These are phyloP conservation scores for Prorops nasuta DNA, from an alignment of 1,140 invertebrate species.

Conservation along the genomic window DNA sequence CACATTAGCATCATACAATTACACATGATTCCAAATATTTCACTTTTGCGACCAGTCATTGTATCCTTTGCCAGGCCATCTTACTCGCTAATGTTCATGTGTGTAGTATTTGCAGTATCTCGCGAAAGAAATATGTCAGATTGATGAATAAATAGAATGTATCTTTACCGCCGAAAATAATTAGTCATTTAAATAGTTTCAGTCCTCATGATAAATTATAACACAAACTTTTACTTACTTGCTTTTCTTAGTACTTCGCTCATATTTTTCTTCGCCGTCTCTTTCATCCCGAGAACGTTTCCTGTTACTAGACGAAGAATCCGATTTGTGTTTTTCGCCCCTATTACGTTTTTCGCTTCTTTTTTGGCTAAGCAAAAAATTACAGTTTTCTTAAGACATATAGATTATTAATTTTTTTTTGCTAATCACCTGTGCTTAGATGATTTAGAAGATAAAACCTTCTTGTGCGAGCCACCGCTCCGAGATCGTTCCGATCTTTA, in stretches of 20 bases:
- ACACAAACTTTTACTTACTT: slow-evolving; percentile 52
- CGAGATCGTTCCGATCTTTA: slow-evolving; percentile 53
- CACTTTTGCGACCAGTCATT: too few relatives aligned
- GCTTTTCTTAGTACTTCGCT: slow-evolving; percentile 67
- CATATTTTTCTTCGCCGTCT: slow-evolving; percentile 66
- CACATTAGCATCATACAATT: too few relatives aligned
- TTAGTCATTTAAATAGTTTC: too few relatives aligned
- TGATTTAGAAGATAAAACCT: slow-evolving; percentile 58
- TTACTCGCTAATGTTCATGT: too few relatives aligned
- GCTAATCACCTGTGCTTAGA: slow-evolving; percentile 55
- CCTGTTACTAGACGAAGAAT: slow-evolving; percentile 56
- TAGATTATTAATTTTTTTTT: slow-evolving; percentile 17
- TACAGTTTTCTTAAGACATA: slow-evolving; percentile 9
- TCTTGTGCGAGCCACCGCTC: slow-evolving; percentile 58
- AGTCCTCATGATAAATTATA: too few relatives aligned
- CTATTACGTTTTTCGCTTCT: slow-evolving; percentile 55
- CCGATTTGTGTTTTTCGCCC: slow-evolving; percentile 40
- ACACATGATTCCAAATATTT: too few relatives aligned
- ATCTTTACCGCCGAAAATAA: too few relatives aligned
- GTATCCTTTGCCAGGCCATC: too few relatives aligned
- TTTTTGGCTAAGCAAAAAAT: slow-evolving; percentile 43
- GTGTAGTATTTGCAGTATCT: too few relatives aligned
- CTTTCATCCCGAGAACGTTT: slow-evolving; percentile 69
- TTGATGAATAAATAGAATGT: too few relatives aligned
- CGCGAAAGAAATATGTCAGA: too few relatives aligned